Evolutionary conservation across 2,888 invertebrate genomes (phyloP), one percentile per base, ranked within the genome.

Genomic region (Yponomeuta malinellus): DNA sequence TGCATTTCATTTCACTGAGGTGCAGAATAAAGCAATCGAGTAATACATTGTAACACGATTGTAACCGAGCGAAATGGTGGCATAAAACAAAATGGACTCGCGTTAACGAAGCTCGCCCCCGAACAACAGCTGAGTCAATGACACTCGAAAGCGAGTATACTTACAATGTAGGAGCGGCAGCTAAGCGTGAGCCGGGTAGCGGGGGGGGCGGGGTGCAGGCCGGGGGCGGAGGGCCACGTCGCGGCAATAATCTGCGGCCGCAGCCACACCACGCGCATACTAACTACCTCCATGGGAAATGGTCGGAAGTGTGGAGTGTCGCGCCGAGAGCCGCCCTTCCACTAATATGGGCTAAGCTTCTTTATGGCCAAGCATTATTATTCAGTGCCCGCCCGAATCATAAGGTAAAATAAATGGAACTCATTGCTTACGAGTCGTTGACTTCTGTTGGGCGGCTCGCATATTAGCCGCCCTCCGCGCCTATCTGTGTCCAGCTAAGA

Each of bases 191-290:
- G 52, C 52, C 5, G 52, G 52, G 10, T 4, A 52, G 37, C 23
- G 15, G 15, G 15, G 15, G 52, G 15, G 15, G 52, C 15, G 15
- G 52, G 15, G 52, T 12, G 52, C 52, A 8, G 31, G 69, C 15
- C 65, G 31, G 66, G 64, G 71, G 69, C 72, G 70, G 12, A 59
- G 68, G 23, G 23, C n/a, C 68, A 68, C 68, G 68, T 68, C 33
- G 29, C 48, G 48, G 68, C 68, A 68, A 68, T 68, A 68, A 68
- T 68, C 68, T 68, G 48, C 68, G 37, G 23, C 23, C 68, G n/a
- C 23, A 48, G 48, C 68, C 52, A 15, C 29, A n/a, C 68, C 43
- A 48, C 68, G 68, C 10, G 68, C 68, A 23, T 15, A 43, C 68
- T 10, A 59, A 10, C 48, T 43, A 23, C 48, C 43, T 37, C 33